These are phyloP conservation scores for Melikaiella ostensackeni DNA, from an alignment of 2,888 invertebrate genomes.

Conservation along the genomic window DNA sequence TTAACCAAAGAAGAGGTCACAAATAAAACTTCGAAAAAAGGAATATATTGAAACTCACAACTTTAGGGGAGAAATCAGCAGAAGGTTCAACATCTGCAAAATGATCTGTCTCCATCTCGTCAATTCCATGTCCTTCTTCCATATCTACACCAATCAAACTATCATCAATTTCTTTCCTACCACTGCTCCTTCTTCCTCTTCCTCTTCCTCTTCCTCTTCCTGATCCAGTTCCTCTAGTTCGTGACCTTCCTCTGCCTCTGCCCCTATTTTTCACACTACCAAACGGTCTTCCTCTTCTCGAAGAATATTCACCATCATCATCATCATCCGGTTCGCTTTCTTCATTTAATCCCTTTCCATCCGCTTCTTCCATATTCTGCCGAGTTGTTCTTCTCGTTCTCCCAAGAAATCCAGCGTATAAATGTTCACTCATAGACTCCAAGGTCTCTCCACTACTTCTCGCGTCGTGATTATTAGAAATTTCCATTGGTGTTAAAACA, in stretches of 20 bases:
- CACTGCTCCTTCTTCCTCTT: slow-evolving; percentile 45
- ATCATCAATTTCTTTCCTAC: slow-evolving; percentile 32
- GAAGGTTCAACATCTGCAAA: neutral
- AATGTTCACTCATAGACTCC: slow-evolving; percentile 17
- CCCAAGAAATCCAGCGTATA: slow-evolving; percentile 25
- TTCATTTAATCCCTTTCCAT: slow-evolving; percentile 37
- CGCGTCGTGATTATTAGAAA: slow-evolving; percentile 20
- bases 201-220: slow-evolving; percentile 53
- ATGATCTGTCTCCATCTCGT: neutral
- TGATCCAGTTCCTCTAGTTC: slow-evolving; percentile 44
- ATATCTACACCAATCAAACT: neutral
- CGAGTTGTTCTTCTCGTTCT: slow-evolving; percentile 33
- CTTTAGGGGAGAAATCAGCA: neutral
- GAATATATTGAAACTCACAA: slow-evolving; percentile 1
- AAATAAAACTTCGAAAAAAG: neutral
- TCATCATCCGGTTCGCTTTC: slow-evolving; percentile 31
- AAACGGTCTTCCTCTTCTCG: slow-evolving; percentile 11
- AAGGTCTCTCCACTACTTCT: neutral
- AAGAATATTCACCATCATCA: neutral
- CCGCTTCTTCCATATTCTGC: neutral
- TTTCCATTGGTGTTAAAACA: slow-evolving; percentile 33
- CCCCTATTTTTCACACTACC: slow-evolving; percentile 49
- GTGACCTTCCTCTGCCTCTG: slow-evolving; percentile 50
- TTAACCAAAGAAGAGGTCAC: too few relatives aligned
- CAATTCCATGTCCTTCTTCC: neutral